phyloP scores from a whole-genome alignment of 2,113 vertebrate species.

The Heliornis fulica region DNA sequence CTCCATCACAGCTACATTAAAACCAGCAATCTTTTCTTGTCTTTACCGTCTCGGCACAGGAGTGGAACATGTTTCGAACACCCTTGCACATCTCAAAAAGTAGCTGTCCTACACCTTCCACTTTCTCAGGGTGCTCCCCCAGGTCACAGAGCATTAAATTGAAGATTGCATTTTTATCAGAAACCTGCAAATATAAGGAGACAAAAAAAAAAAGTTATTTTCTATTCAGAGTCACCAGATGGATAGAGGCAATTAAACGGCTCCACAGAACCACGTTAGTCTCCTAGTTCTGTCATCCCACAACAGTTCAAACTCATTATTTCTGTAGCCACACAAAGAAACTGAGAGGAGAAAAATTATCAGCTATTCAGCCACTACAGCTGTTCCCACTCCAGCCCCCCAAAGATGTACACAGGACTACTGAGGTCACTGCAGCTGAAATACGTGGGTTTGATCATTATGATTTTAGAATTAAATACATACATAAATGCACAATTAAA shows the following conservation, averaged over 20 bases:
- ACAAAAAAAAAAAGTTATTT: neutral
- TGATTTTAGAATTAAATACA: neutral
- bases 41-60: conserved; percentile 83
- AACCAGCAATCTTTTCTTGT: neutral
- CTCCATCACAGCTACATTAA: neutral
- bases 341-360: neutral
- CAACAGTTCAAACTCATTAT: neutral
- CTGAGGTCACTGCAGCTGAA: neutral
- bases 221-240: neutral
- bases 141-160: conserved; percentile 87
- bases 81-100: conserved; percentile 97
- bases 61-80: conserved; percentile 94
- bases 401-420: neutral
- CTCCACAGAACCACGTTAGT: neutral
- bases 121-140: conserved; percentile 81
- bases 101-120: conserved; percentile 88
- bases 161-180: conserved; percentile 86
- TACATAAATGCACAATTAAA: neutral
- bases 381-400: accelerated
- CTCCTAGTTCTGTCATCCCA: neutral
- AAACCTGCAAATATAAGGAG: conserved; percentile 76
- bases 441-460: neutral
- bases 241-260: neutral
- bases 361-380: neutral
- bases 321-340: neutral